These are phyloP conservation scores for Calliopum simillimum DNA, from an alignment of 2,888 invertebrate genomes.

Conservation along the genomic window DNA sequence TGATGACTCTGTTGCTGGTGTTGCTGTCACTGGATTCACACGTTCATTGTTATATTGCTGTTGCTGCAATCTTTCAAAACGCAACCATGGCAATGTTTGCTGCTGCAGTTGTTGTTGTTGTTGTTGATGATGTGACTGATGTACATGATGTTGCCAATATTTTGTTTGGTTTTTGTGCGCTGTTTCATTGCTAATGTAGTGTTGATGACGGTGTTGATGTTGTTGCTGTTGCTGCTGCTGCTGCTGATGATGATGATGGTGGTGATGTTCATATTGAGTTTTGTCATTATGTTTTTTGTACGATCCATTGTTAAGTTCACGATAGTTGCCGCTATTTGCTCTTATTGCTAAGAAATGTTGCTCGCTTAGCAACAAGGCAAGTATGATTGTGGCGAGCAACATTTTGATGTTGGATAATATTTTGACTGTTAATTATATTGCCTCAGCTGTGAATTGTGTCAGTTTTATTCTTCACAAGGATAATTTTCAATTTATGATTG, in stretches of 20 bases:
- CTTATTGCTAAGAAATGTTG: no score
- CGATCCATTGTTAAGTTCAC: no score
- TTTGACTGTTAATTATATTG: no score
- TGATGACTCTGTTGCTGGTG: constrained; percentile 22
- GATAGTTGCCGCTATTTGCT: no score
- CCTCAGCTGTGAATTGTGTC: no score
- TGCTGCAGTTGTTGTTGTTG: not conserved
- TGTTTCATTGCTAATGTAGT: not conserved
- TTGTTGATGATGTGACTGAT: not conserved
- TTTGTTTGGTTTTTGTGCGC: not conserved
- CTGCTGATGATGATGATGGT: constrained; percentile 22
- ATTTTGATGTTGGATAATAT: no score
- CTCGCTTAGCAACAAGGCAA: no score
- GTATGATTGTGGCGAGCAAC: no score
- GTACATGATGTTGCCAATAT: not conserved
- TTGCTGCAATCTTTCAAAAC: constrained; percentile 1
- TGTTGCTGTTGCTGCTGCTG: not conserved
- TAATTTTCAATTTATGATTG: no score
- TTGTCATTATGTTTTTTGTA: not conserved
- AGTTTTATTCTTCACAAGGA: no score
- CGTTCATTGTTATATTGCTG: no score
- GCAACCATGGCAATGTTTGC: not conserved
- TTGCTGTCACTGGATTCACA: no score
- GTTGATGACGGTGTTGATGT: constrained; percentile 17
- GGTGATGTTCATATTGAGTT: constrained; percentile 33